A percentile compares a stretch with the other conserved stretches of the same genome.
phyloP scores from a whole-genome alignment of 2,888 invertebrate species.

The Ditula angustiorana region DNA sequence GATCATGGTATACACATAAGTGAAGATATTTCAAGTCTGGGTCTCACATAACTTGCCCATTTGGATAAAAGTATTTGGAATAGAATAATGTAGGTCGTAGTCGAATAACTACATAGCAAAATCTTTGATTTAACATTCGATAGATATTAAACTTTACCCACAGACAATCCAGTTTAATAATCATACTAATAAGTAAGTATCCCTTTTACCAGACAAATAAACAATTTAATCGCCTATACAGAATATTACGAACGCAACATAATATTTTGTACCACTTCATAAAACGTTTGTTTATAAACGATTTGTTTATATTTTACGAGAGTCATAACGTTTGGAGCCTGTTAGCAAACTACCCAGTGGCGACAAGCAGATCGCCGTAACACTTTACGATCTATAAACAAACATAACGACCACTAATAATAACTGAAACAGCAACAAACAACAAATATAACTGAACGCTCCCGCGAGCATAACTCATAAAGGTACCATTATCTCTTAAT shows the following conservation, averaged over 20 bases:
- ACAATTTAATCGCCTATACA: conserved; percentile 37
- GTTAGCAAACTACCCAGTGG: conserved; percentile 76
- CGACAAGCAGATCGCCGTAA: conserved; percentile 78
- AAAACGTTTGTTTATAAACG: conserved; percentile 72
- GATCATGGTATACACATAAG: too few species aligned
- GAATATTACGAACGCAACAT: conserved; percentile 40
- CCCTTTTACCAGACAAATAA: background rate
- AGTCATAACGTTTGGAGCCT: conserved; percentile 72
- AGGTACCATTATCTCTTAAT: conserved; percentile 84
- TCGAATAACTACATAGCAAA: too few species aligned
- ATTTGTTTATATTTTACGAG: conserved; percentile 78
- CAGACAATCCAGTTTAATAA: background rate
- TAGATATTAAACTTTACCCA: background rate
- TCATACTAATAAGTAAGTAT: background rate
- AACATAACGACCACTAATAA: conserved; percentile 82
- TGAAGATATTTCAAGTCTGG: too few species aligned
- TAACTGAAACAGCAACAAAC: conserved; percentile 82
- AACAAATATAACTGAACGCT: conserved; percentile 77
- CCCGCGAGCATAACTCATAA: conserved; percentile 74
- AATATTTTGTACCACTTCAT: conserved; percentile 61
- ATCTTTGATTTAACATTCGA: too few species aligned
- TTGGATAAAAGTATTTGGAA: too few species aligned
- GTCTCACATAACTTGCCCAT: too few species aligned
- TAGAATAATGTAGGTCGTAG: too few species aligned
- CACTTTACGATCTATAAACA: conserved; percentile 83